These are phyloP conservation scores for Leptinotarsa lineolata DNA, from an alignment of 1,140 invertebrate genomes.

Conservation along the genomic window DNA sequence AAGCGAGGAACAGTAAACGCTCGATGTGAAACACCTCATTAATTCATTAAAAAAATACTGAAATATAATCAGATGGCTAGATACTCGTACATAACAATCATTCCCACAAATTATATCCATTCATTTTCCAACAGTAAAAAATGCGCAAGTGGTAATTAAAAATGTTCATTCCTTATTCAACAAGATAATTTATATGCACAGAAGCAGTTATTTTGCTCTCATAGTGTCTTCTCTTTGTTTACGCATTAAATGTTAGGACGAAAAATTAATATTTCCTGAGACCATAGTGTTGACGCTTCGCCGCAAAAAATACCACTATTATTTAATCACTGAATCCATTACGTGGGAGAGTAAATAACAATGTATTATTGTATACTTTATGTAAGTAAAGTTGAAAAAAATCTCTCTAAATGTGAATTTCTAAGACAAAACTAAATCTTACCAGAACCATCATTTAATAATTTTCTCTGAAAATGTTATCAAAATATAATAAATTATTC, in stretches of 20 bases:
- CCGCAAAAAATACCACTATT: neutral
- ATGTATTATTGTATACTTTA: too few species aligned
- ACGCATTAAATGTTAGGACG: neutral
- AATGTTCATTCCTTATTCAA: neutral
- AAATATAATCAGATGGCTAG: neutral
- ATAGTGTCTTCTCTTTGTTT: neutral
- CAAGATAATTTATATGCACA: neutral
- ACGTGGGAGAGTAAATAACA: neutral
- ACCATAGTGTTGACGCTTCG: neutral
- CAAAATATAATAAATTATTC: too few species aligned
- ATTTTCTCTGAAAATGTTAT: too few species aligned
- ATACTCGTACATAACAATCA: slow-evolving; percentile 6
- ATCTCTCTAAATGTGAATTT: too few species aligned
- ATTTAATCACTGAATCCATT: neutral
- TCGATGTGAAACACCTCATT: too few species aligned
- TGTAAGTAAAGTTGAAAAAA: too few species aligned
- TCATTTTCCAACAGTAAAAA: neutral
- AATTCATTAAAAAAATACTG: too few species aligned
- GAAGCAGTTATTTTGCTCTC: neutral
- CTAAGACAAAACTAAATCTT: too few species aligned
- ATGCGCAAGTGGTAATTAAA: neutral
- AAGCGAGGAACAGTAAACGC: too few species aligned
- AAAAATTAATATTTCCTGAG: neutral
- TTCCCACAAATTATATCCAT: slow-evolving; percentile 1
- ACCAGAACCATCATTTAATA: too few species aligned